These are phyloP conservation scores for Dipus sagitta DNA, from an alignment of 2,797 vertebrate species.

Conservation along the genomic window DNA sequence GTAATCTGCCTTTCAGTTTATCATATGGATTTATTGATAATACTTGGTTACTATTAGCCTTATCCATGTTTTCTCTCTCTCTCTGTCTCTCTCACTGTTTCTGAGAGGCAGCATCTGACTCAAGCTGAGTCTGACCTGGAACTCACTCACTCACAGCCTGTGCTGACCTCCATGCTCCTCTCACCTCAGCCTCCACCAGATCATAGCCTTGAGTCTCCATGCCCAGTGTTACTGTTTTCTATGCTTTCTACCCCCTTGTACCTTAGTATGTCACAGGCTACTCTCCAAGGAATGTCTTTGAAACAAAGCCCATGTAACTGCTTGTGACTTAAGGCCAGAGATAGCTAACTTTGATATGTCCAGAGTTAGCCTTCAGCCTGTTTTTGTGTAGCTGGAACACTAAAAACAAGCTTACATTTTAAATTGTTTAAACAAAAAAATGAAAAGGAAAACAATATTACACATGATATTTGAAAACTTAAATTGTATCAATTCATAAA, in stretches of 20 bases:
- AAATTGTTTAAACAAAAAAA: slow-evolving; percentile 16
- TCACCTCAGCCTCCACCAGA: too few species aligned
- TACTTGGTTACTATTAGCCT: not conserved
- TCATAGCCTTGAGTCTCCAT: too few species aligned
- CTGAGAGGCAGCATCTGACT: too few species aligned
- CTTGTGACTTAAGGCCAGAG: not conserved
- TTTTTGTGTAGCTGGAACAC: slow-evolving; percentile 32
- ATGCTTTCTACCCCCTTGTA: not conserved
- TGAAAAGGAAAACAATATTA: not conserved
- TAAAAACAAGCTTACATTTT: slow-evolving; percentile 45
- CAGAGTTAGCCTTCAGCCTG: not conserved
- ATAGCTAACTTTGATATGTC: slow-evolving; percentile 6
- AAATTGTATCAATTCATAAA: slow-evolving; percentile 11
- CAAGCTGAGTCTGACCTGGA: too few species aligned
- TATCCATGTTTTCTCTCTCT: not conserved
- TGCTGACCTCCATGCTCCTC: too few species aligned
- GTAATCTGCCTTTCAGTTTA: slow-evolving; percentile 29
- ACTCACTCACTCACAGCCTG: too few species aligned
- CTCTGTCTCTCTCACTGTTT: too few species aligned
- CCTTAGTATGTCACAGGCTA: slow-evolving; percentile 19
- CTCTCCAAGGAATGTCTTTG: not conserved
- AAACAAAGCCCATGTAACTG: slow-evolving; percentile 29
- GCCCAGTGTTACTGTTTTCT: not conserved
- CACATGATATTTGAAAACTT: slow-evolving; percentile 30
- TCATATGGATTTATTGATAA: slow-evolving; percentile 1